Percentiles rank a stretch among this genome's conserved stretches.
phyloP scores from a whole-genome alignment of 2,797 vertebrate species.

The Crocodylus rhombifer region DNA sequence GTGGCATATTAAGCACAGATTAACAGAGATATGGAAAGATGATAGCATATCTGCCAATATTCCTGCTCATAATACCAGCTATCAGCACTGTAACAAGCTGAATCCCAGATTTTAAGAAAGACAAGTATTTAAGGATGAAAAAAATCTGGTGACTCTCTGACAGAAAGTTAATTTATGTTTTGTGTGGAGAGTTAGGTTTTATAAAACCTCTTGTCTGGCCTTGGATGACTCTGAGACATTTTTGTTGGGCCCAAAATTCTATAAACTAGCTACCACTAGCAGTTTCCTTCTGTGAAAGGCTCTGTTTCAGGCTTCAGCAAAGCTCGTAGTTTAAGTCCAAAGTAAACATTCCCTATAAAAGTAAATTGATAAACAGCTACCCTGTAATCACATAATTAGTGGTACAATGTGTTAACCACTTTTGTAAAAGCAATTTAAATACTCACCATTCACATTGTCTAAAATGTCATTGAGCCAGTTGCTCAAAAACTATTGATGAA shows the following conservation, averaged over 20 bases:
- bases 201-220: slow-evolving; percentile 56
- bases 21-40: neutral
- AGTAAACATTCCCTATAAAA: slow-evolving; percentile 70
- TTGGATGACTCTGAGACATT: slow-evolving; percentile 72
- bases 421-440: slow-evolving; percentile 68
- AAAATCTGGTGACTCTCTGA: slow-evolving; percentile 11
- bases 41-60: neutral
- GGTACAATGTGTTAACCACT: slow-evolving; percentile 70
- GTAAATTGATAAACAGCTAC: slow-evolving; percentile 69
- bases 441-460: slow-evolving; percentile 50
- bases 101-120: slow-evolving; percentile 35
- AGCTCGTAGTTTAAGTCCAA: slow-evolving; percentile 70
- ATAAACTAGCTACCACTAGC: slow-evolving; percentile 70
- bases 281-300: slow-evolving; percentile 66
- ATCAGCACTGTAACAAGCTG: neutral
- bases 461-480: slow-evolving; percentile 56
- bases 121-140: slow-evolving; percentile 29
- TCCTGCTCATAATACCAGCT: neutral
- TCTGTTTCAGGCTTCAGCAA: slow-evolving; percentile 61
- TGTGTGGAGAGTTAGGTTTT: slow-evolving; percentile 43
- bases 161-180: slow-evolving; percentile 9
- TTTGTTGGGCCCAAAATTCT: slow-evolving; percentile 70
- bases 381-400: slow-evolving; percentile 62
- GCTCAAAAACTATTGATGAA: slow-evolving; percentile 57
- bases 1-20: neutral